Base-by-base conservation (phyloP, 1,140 invertebrate species). In the Drosophila parvula region DNA sequence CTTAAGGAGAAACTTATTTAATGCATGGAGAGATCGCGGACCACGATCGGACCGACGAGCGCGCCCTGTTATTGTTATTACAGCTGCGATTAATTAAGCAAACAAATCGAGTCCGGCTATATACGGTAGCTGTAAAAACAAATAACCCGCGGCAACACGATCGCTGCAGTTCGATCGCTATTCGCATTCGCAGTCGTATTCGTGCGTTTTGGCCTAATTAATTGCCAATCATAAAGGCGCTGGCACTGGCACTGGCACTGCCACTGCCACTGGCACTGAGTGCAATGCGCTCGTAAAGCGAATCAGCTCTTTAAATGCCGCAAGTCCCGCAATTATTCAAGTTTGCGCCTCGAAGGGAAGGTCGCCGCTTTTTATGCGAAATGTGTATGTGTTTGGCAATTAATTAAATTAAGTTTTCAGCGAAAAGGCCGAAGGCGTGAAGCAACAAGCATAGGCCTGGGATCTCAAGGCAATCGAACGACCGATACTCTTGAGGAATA, bases 331-430 rank as follows among this genome's bases (percentile, higher is more conserved):
- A 86, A 88, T 88, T 88, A 88, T 89, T 88, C 80, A 88, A 80
- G 83, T 88, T 88, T 88, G 83, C 83, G 83, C 83, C 83, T 88
- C 47, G 85, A 74, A 58, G 69, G 51, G 43, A 74, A 57, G 53
- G 76, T 47, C 53, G 65, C 41, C 50, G 55, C 57, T 58, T 30
- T 68, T 53, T 74, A 81, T 79, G 64, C 63, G 45, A 67, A 68
- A 79, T 76, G 60, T 79, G 62, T 85, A 14, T 40, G 69, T 81
- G 83, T 88, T 83, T 88, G 79, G 83, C 84, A 88, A 88, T 88
- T 88, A 88, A 88, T 88, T 88, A 88, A 88, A 88, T 88, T 88
- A 88, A 88, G 73, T 88, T 88, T 88, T 88, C 84, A 88, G 74
- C 84, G 84, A 88, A 85, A 75, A 88, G 65, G 83, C 79, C 84